Conservation (phyloP, 2,113 vertebrate species). For the Egretta garzetta region DNA sequence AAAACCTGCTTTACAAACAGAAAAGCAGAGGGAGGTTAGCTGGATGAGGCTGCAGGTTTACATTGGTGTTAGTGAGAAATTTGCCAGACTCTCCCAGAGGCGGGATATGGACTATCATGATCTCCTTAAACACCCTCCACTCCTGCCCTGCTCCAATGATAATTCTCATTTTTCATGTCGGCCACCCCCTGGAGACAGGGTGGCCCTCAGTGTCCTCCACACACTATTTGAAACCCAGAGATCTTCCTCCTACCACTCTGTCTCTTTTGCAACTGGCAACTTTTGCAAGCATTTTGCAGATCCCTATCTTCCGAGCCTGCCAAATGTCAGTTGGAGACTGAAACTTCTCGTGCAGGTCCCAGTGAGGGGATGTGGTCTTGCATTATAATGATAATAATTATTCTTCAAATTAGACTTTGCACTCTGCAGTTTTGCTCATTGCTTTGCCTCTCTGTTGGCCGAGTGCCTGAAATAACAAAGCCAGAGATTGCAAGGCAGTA, state of each 20-base stretch:
- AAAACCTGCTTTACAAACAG: not conserved
- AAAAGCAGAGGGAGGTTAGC: not conserved
- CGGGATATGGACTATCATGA: accelerated
- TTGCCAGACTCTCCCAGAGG: not conserved
- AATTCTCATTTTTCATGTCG: not conserved
- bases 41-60: not conserved
- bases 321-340: not conserved
- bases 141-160: not conserved
- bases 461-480: constrained; percentile 33
- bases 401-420: constrained; percentile 43
- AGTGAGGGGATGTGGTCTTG: not conserved
- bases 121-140: not conserved
- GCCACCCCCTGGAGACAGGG: not conserved
- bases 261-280: not conserved
- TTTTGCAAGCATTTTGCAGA: not conserved
- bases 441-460: constrained; percentile 21
- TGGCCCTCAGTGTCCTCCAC: not conserved
- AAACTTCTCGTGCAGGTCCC: not conserved
- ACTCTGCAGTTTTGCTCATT: not conserved
- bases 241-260: not conserved
- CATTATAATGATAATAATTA: constrained; percentile 49
- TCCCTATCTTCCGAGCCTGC: not conserved
- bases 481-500: not conserved
- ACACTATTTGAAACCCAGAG: not conserved
- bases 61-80: not conserved